Conservation (phyloP, 2,888 invertebrate species). For the Philereme vetulata region DNA sequence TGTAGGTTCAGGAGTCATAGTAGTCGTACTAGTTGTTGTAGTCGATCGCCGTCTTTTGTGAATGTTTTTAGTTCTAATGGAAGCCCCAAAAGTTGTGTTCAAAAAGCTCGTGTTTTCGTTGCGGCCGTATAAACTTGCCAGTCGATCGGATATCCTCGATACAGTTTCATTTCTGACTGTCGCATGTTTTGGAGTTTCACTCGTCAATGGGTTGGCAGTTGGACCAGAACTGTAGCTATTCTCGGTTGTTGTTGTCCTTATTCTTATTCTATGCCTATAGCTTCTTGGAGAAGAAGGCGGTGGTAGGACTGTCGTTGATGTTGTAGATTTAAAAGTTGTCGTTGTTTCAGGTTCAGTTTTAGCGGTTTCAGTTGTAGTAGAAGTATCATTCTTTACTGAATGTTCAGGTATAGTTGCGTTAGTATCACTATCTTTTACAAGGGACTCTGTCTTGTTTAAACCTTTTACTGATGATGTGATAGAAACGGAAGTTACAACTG, state of each 20-base stretch:
- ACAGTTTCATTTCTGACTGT: slow-evolving; percentile 47
- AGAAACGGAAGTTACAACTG: slow-evolving; percentile 80
- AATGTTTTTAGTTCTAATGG: slow-evolving; percentile 61
- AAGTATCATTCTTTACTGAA: slow-evolving; percentile 49
- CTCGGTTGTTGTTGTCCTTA: slow-evolving; percentile 72
- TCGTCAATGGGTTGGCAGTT: slow-evolving; percentile 62
- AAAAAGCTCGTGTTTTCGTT: slow-evolving; percentile 57
- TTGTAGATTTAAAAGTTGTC: slow-evolving; percentile 35
- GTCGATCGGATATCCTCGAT: slow-evolving; percentile 60
- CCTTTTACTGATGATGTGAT: slow-evolving; percentile 81
- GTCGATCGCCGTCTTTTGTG: slow-evolving; percentile 71
- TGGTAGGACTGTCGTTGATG: slow-evolving; percentile 41
- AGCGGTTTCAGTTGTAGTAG: slow-evolving; percentile 42
- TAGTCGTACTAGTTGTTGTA: slow-evolving; percentile 70
- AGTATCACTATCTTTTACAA: slow-evolving; percentile 55
- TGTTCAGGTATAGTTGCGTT: slow-evolving; percentile 47
- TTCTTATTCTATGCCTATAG: slow-evolving; percentile 68
- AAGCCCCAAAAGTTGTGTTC: slow-evolving; percentile 41
- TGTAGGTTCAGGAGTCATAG: slow-evolving; percentile 46
- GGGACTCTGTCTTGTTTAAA: slow-evolving; percentile 68
- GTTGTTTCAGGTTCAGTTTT: slow-evolving; percentile 59
- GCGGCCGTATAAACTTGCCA: slow-evolving; percentile 59
- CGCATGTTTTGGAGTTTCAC: slow-evolving; percentile 51
- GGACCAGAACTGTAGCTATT: slow-evolving; percentile 52
- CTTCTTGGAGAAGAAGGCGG: slow-evolving; percentile 49